These are phyloP conservation scores for Orientallactaga sibirica DNA, from an alignment of 2,797 vertebrate genomes.

Conservation along the genomic window DNA sequence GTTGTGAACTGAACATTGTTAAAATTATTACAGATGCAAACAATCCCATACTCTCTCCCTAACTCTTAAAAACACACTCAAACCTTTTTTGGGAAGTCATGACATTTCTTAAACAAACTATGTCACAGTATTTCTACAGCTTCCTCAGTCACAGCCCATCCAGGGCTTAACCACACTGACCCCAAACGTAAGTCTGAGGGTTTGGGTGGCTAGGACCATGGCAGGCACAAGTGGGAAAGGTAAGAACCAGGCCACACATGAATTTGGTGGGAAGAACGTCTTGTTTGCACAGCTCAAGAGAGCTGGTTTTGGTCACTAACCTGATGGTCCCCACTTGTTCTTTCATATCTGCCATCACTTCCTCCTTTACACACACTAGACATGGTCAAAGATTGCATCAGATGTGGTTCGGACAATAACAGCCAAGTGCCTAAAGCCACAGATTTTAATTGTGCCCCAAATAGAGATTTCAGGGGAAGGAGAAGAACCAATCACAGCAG, in stretches of 20 bases:
- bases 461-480: conserved; percentile 33
- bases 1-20: neutral
- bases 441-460: conserved; percentile 72
- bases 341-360: conserved; percentile 33
- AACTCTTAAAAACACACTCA: conserved; percentile 25
- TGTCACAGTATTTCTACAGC: neutral
- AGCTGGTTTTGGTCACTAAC: neutral
- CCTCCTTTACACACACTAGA: conserved; percentile 58
- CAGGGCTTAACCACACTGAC: neutral
- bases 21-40: neutral
- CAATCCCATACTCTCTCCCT: neutral
- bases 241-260: neutral
- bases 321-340: neutral
- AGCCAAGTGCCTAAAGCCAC: conserved; percentile 63
- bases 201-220: neutral
- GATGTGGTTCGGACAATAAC: conserved; percentile 32
- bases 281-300: conserved; percentile 8
- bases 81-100: conserved; percentile 36
- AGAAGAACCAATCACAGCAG: conserved; percentile 70
- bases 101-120: conserved; percentile 27
- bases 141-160: neutral
- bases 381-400: conserved; percentile 54
- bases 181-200: conserved; percentile 42
- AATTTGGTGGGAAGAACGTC: conserved; percentile 51
- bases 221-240: conserved; percentile 3